Evolutionary conservation across 2,888 invertebrate species (phyloP), one percentile per base, ranked within the genome.

Genomic region (Linhomoeus sp.): DNA sequence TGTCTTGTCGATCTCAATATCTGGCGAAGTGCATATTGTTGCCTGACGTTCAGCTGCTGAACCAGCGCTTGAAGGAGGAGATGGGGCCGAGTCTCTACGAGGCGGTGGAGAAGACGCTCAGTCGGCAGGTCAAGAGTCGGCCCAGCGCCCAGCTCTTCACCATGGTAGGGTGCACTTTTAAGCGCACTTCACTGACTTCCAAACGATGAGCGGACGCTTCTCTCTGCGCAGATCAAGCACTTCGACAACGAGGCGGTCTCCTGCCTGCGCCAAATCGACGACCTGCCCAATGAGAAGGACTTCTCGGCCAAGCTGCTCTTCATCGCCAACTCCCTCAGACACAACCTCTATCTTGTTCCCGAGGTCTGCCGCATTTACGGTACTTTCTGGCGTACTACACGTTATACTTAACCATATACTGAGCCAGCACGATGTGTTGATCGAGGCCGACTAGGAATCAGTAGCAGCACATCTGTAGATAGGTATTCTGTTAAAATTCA

Each of bases 131-230:
- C 0, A 75, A 81, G 53, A 78, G 81, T 53, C 74, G 94, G 54
- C 92, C 92, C 7, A 82, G 82, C 24, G 81, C 88, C 35, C 87
- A 88, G 66, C 75, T 87, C 48, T 74, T 94, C 55, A 80, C 85
- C 37, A 75, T 88, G 80, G 88, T 88, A 71, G 75, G 61, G 57
- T n/a, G n/a, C n/a, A 29, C 12, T 29, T 29, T 29, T 29, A 12
- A n/a, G n/a, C n/a, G n/a, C n/a, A n/a, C n/a, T n/a, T n/a, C n/a
- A n/a, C n/a, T n/a, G n/a, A n/a, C n/a, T n/a, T n/a, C n/a, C n/a
- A n/a, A n/a, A n/a, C n/a, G n/a, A n/a, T n/a, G n/a, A n/a, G n/a
- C n/a, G n/a, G n/a, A n/a, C n/a, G n/a, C n/a, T n/a, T n/a, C n/a
- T n/a, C n/a, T n/a, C n/a, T n/a, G n/a, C n/a, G 22, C 56, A 70